Percentiles rank a stretch among this genome's conserved stretches.
Conservation (phyloP, 2,797 vertebrate species). For the Sebastes kiyomatsui region DNA sequence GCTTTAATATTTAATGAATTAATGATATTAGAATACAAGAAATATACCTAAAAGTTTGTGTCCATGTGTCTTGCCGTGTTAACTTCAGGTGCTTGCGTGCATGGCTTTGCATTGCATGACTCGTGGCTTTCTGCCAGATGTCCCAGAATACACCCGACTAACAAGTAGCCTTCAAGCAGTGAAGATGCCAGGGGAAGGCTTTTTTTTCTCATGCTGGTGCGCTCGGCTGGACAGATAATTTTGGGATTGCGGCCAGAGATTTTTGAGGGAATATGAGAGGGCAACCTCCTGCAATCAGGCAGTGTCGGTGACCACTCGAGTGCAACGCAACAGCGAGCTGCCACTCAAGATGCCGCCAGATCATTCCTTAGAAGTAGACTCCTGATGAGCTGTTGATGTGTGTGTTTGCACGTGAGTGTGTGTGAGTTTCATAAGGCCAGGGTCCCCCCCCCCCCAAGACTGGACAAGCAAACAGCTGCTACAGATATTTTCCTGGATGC, state of each 20-base stretch:
- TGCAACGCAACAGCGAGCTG: conserved; percentile 52
- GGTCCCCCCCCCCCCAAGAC: too few relatives aligned
- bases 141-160: conserved; percentile 44
- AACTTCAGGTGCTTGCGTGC: conserved; percentile 35
- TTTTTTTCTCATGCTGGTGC: conserved; percentile 36
- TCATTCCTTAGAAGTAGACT: conserved; percentile 43
- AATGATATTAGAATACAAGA: background rate
- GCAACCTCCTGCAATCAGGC: conserved; percentile 68
- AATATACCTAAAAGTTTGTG: background rate
- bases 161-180: conserved; percentile 50
- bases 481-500: conserved; percentile 39
- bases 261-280: conserved; percentile 67
- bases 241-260: conserved; percentile 63
- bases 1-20: background rate
- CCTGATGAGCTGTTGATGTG: conserved; percentile 43
- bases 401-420: conserved; percentile 10
- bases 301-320: conserved; percentile 64
- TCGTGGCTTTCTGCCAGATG: conserved; percentile 48
- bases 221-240: conserved; percentile 57
- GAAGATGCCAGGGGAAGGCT: conserved; percentile 25
- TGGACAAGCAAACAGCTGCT: conserved; percentile 48
- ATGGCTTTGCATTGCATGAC: conserved; percentile 23
- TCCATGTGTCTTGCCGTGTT: conserved; percentile 23
- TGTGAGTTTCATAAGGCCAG: background rate
- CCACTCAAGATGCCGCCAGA: conserved; percentile 57